Evolutionary conservation across 2,797 vertebrate genomes (phyloP).

Genomic region (Enteromius viviparus): DNA sequence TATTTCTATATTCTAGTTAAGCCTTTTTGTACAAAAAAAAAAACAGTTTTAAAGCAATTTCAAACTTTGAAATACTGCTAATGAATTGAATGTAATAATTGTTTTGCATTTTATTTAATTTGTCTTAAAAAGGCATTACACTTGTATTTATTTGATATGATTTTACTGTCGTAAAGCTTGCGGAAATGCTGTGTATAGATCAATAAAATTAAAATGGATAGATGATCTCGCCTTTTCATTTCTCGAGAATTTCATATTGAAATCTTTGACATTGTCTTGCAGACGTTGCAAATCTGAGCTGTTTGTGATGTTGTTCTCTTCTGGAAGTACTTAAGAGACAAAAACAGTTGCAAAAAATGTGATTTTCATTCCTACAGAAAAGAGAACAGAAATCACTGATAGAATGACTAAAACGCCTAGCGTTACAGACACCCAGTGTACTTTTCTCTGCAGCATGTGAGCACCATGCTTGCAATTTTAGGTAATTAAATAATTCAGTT

Average conservation of each 20-base stretch:
- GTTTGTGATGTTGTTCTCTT: not conserved
- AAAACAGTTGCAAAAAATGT: not conserved
- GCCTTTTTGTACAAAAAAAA: too few relatives aligned
- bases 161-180: not conserved
- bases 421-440: not conserved
- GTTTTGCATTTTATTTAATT: not conserved
- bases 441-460: not conserved
- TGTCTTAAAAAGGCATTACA: not conserved
- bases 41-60: not conserved
- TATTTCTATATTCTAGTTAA: not conserved
- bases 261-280: not conserved
- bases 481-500: constrained; percentile 44
- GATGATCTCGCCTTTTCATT: not conserved
- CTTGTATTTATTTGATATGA: not conserved
- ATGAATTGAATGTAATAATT: not conserved
- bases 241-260: too few relatives aligned
- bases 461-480: constrained; percentile 4
- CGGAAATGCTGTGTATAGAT: not conserved
- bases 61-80: not conserved
- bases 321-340: not conserved
- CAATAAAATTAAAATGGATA: not conserved
- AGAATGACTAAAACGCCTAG: not conserved
- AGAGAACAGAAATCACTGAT: not conserved
- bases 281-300: not conserved
- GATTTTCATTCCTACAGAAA: not conserved